Base-by-base conservation (phyloP, 2,113 vertebrate species). In the Galeopterus variegatus region DNA sequence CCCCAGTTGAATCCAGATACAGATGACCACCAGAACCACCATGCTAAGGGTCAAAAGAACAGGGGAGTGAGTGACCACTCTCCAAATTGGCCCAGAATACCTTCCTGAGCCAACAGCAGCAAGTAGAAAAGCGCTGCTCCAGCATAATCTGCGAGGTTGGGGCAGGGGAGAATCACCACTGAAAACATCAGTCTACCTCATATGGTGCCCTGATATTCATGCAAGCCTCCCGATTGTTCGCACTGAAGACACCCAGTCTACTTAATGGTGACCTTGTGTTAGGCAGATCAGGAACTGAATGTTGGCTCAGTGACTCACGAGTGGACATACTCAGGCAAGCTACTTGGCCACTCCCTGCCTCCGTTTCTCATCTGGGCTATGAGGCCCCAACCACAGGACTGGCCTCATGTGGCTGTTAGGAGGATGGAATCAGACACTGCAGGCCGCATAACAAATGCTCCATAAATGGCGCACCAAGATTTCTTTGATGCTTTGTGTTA, bases 391-490 rank as follows among this genome's bases (percentile, higher is more conserved):
- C 13, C 33, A 23, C 31, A 56, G 60, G n/a, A 24, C 12, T 0
- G 3, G 45, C 48, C 54, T 17, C 24, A 2, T 0, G 28, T 23
- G 50, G 56, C 72, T 73, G 5, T 33, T 6, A n/a, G 28, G 26
- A 92, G 31, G 24, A 72, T 1, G 26, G 50, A 24, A 18, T 33
- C 33, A 70, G 17, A 52, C 4, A 8, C 2, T 4, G 4, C 15
- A 15, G 36, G 0, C 24, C 45, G 24, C 6, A 1, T 33, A 21
- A 24, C 48, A 28, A 13, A 11, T 0, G 10, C 33, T 62, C 45
- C 23, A 3, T 23, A 36, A 33, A 36, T 1, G 4, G 69, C 2
- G 0, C 0, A 0, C 28, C 17, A 45, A 67, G n/a, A 48, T 62
- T 28, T 77, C 76, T 62, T 60, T 26, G 1, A 58, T 56, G 12